These are phyloP conservation scores for Scaptomyza polygonia DNA, from an alignment of 2,888 invertebrate genomes.

Conservation along the genomic window DNA sequence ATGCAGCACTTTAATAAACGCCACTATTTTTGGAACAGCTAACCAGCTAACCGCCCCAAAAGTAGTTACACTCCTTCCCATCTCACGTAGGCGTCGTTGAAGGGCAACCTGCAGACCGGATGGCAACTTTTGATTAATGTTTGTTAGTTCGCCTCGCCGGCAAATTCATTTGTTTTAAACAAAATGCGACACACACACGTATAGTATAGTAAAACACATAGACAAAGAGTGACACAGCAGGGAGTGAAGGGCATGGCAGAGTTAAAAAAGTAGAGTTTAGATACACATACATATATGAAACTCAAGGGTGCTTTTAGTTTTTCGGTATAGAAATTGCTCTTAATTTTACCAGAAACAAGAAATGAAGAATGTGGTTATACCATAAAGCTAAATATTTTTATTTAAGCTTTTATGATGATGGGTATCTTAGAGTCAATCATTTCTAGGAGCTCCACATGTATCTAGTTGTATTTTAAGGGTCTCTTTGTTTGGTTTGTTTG, in stretches of 20 bases:
- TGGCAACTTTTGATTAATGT: slow-evolving; percentile 75
- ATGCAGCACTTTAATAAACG: slow-evolving; percentile 68
- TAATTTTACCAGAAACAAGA: slow-evolving; percentile 9
- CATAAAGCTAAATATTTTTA: no score
- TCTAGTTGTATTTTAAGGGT: slow-evolving; percentile 18
- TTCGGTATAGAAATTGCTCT: slow-evolving; percentile 10
- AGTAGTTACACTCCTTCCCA: background rate
- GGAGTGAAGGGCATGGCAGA: background rate
- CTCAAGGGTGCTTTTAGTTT: slow-evolving; percentile 24
- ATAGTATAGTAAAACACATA: background rate
- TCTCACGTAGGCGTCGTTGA: slow-evolving; percentile 21
- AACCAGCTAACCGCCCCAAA: slow-evolving; percentile 5
- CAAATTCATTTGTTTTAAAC: slow-evolving; percentile 76
- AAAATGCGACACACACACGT: slow-evolving; percentile 50
- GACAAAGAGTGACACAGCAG: background rate
- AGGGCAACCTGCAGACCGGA: slow-evolving; percentile 60
- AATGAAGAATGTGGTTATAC: background rate
- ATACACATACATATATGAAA: background rate
- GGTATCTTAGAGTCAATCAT: slow-evolving; percentile 9
- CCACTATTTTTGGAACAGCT: slow-evolving; percentile 10
- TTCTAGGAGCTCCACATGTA: background rate
- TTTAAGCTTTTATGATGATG: background rate
- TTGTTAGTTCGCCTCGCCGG: slow-evolving; percentile 69
- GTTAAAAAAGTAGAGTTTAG: slow-evolving; percentile 1
- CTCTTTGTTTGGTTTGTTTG: slow-evolving; percentile 16